Base-by-base conservation (phyloP, 37 sponge, comb jelly and placozoan genomes). In the Petrosia ficiformis region DNA sequence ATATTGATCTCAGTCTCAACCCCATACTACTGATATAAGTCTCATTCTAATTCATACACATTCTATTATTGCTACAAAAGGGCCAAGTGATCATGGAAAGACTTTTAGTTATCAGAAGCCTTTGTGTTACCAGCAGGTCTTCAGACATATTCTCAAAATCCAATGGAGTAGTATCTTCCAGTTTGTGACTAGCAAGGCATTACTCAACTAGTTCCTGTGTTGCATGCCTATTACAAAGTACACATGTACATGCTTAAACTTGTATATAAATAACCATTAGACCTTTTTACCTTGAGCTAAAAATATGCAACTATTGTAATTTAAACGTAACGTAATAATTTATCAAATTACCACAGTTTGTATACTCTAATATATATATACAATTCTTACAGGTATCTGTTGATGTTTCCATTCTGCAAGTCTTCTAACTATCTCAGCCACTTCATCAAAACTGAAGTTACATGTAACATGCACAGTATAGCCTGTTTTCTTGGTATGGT, bases 401-500 rank as follows among this genome's bases (percentile, higher is more conserved):
- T 4, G 43, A 39, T 72, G 83, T 2, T 68, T 83, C 65, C 39
- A 59, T 44, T 89, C 84, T 4, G 56, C 56, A 10, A 89, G 30
- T 52, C 19, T 75, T 35, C 85, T 58, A n/a, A 89, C 39, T 1
- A 71, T 39, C 19, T 80, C 61, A 29, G 85, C 90, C 26, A 70
- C 60, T 33, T 79, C 77, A 30, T 84, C 67, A 16, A 28, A 19
- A 43, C 54, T 39, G 33, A 67, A 60, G 36, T 65, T 77, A 11
- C 28, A 59, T 30, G 84, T 44, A 6, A 89, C 65, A 35, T 80
- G 74, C 30, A 29, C 57, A 4, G 22, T 73, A 59, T 85, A 89
- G 31, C 72, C 94, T 14, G 80, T 79, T 37, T 86, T 36, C 88
- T 94, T 94, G 71, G 79, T 86, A 0, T 93, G 94, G 25, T 90